A percentile compares a stretch with the other conserved stretches of the same genome.
These are phyloP conservation scores for Gulo gulo DNA, from an alignment of 2,113 vertebrate species.

Conservation along the genomic window DNA sequence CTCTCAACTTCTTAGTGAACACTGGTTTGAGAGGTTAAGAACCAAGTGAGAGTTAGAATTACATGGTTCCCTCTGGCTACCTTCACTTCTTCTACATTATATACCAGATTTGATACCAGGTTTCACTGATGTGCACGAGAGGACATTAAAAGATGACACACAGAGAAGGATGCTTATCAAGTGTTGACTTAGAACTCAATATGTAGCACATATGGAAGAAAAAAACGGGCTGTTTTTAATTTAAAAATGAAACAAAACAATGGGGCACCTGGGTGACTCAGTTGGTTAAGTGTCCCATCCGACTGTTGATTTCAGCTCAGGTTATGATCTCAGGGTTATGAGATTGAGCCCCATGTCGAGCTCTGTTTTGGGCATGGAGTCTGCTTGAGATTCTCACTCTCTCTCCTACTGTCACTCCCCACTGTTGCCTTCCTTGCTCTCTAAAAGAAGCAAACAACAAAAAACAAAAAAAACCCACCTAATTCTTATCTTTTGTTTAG, in stretches of 20 bases:
- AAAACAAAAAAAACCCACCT: not conserved
- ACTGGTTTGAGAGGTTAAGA: not conserved
- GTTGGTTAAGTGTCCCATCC: not conserved
- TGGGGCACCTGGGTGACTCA: no score
- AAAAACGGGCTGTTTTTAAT: not conserved
- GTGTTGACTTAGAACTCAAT: not conserved
- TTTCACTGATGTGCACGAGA: not conserved
- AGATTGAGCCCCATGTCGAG: not conserved
- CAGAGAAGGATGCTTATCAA: not conserved
- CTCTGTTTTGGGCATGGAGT: not conserved
- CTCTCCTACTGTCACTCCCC: not conserved
- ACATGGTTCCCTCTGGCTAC: not conserved
- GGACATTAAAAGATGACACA: not conserved
- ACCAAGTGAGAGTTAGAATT: not conserved
- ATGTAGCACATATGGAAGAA: not conserved
- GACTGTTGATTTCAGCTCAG: not conserved
- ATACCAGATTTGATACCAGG: not conserved
- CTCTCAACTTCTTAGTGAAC: not conserved
- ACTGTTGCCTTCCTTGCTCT: not conserved
- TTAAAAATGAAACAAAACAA: not conserved
- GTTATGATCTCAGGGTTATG: not conserved
- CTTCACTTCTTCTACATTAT: not conserved
- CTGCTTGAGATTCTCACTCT: not conserved
- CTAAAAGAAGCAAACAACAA: not conserved
- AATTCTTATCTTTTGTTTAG: not conserved